Evolutionary conservation across 1,140 invertebrate species (phyloP), one percentile per base, ranked within the genome.

Genomic region (Nylanderia fulva): DNA sequence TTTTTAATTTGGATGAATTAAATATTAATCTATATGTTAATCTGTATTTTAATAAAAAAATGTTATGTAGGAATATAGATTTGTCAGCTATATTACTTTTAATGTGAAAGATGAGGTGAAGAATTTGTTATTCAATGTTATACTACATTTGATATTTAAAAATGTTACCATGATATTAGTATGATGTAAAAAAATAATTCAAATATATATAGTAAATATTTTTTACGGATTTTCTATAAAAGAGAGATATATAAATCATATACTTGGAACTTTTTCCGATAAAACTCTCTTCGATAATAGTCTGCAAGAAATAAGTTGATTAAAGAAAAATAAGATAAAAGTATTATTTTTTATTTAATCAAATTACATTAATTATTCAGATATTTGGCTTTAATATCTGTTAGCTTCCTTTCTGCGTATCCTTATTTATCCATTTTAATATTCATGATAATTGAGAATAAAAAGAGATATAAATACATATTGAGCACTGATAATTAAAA

Each of bases 41-140:
- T n/a, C n/a, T n/a, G n/a, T n/a, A 77, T 36, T 77, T 76, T 13
- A 42, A 76, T 48, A 48, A 13, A 33, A n/a, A 36, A 58, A 61
- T 45, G 24, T 61, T 39, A 39, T 15, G 6, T 68, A n/a, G 24
- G 21, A 0, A 8, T 68, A 2, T 24, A 69, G 45, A 4, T 69
- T 13, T 3, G 5, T 54, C 27, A 71, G 33, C 6, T 36, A 54
- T 6, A 2, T 52, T 33, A 68, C 24, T 69, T 36, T 69, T 29
- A 8, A 29, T 29, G 0, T 21, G 33, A 71, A 52, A 71, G 52
- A 54, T 52, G 18, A 54, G 9, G 54, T 6, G 24, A 39, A 36
- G 8, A 58, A 74, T 21, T 74, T 33, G 29, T 33, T n/a, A n/a
- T 74, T 69, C 4, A 33, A 54, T 71, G 18, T 71, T 54, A 71